Evolutionary conservation across 2,113 vertebrate species (phyloP).

Genomic region (Nesogale talazaci): DNA sequence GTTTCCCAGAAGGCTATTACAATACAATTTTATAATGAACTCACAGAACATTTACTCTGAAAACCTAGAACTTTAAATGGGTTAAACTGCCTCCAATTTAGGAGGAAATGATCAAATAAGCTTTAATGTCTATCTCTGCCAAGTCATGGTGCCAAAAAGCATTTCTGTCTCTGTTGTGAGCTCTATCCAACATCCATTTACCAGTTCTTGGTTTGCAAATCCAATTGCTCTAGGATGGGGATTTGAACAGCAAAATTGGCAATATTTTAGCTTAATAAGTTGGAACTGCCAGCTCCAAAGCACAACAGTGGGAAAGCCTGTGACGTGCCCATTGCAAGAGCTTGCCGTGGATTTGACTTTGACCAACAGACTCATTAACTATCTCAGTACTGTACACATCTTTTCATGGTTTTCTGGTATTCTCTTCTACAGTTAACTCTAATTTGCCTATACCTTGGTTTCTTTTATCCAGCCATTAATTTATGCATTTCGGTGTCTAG

Average conservation of each 20-base stretch:
- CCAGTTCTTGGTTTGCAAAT: constrained; percentile 54
- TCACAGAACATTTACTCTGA: constrained; percentile 24
- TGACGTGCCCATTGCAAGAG: constrained; percentile 13
- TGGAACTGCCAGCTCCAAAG: not conserved
- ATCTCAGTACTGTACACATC: not conserved
- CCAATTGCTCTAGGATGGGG: constrained; percentile 37
- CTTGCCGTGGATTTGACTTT: constrained; percentile 50
- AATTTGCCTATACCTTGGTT: constrained; percentile 25
- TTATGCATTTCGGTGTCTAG: not conserved
- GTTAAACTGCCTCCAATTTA: not conserved
- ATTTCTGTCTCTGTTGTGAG: constrained; percentile 58
- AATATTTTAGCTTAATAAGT: constrained; percentile 25
- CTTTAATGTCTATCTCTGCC: constrained; percentile 20
- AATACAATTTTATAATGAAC: constrained; percentile 51
- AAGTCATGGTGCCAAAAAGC: constrained; percentile 50
- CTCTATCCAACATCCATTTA: constrained; percentile 67
- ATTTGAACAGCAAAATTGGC: constrained; percentile 69
- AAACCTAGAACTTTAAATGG: constrained; percentile 62
- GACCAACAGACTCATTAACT: constrained; percentile 33
- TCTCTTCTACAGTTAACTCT: constrained; percentile 11
- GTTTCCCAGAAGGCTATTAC: constrained; percentile 35
- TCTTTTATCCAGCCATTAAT: not conserved
- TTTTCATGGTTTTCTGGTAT: constrained; percentile 3
- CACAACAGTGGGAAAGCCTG: not conserved
- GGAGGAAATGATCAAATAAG: constrained; percentile 7